phyloP scores from a whole-genome alignment of 2,888 invertebrate species.

The Philonicus albiceps region DNA sequence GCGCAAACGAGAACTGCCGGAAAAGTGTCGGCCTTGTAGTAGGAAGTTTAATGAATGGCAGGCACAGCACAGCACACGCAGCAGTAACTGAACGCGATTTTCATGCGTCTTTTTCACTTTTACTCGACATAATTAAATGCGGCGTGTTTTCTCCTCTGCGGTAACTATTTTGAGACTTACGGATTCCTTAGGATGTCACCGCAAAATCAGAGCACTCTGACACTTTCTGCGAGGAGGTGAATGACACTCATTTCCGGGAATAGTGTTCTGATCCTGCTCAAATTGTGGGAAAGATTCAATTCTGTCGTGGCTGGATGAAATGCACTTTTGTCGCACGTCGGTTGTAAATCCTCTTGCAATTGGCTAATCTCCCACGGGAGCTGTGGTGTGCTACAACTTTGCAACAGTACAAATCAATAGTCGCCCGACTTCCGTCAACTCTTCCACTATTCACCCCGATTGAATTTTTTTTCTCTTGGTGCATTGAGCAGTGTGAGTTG shows the following conservation, averaged over 20 bases:
- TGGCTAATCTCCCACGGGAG: not conserved
- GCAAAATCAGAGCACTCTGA: not conserved
- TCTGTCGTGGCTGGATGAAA: not conserved
- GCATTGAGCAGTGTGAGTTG: slow-evolving; percentile 15
- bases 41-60: not conserved
- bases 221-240: not conserved
- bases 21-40: not conserved
- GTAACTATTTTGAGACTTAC: not conserved
- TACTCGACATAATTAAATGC: not conserved
- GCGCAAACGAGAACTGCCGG: not conserved
- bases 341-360: not conserved
- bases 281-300: not conserved
- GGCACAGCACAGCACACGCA: not conserved
- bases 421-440: slow-evolving; percentile 31
- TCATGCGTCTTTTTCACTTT: not conserved
- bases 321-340: not conserved
- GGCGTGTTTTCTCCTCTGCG: not conserved
- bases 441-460: slow-evolving; percentile 11
- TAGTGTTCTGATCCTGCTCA: not conserved
- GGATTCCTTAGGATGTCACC: not conserved
- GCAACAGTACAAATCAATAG: slow-evolving; percentile 30
- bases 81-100: not conserved
- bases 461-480: not conserved
- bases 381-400: not conserved
- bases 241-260: slow-evolving; percentile 31